These are phyloP conservation scores for Anthonomus grandis DNA, from an alignment of 1,140 invertebrate genomes.

Conservation along the genomic window DNA sequence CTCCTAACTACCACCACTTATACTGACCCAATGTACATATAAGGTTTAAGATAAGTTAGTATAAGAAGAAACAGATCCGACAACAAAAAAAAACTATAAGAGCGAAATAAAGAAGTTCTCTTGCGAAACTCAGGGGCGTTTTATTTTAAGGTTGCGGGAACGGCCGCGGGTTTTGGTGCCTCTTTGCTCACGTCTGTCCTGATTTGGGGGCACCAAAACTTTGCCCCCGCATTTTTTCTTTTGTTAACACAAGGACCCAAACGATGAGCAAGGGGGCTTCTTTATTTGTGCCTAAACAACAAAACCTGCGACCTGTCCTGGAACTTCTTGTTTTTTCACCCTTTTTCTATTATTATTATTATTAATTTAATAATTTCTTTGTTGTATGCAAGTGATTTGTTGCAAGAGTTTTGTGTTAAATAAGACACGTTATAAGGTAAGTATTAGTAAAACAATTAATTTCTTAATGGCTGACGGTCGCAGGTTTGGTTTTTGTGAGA, in stretches of 20 bases:
- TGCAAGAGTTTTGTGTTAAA: too few relatives aligned
- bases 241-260: too few relatives aligned
- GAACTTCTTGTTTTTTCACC: not conserved
- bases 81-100: slow-evolving; percentile 23
- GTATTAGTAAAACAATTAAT: too few relatives aligned
- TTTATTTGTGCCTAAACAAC: too few relatives aligned
- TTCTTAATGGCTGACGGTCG: slow-evolving; percentile 7
- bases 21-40: slow-evolving; percentile 35
- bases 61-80: too few relatives aligned
- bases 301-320: slow-evolving; percentile 39
- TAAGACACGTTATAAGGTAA: too few relatives aligned
- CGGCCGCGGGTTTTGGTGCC: slow-evolving; percentile 50
- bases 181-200: slow-evolving; percentile 47
- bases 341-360: too few relatives aligned
- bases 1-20: too few relatives aligned
- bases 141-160: slow-evolving; percentile 37
- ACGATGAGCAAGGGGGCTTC: slow-evolving; percentile 50
- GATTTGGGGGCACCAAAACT: slow-evolving; percentile 66
- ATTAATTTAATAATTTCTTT: too few relatives aligned
- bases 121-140: slow-evolving; percentile 43
- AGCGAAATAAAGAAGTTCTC: slow-evolving; percentile 50
- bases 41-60: slow-evolving; percentile 14
- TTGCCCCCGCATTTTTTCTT: slow-evolving; percentile 61
- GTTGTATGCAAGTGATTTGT: too few relatives aligned
- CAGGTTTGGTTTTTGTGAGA: too few relatives aligned